These are phyloP conservation scores for Trachelipus rathkii DNA, from an alignment of 1,140 invertebrate species.

Conservation along the genomic window DNA sequence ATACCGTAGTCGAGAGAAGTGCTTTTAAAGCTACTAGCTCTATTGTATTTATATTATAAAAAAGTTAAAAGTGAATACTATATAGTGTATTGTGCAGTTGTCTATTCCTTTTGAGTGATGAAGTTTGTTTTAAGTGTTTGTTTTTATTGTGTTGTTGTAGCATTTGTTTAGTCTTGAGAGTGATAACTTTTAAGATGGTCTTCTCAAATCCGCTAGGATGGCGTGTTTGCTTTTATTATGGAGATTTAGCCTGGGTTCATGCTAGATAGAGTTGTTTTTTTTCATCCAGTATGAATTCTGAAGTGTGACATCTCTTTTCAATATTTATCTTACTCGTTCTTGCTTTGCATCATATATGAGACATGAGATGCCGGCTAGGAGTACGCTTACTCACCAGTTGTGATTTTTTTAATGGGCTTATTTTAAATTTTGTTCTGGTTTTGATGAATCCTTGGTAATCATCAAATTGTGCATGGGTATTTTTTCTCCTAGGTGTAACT, in stretches of 20 bases:
- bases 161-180: too few species aligned
- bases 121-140: too few species aligned
- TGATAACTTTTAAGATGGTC: too few species aligned
- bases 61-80: too few species aligned
- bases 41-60: too few species aligned
- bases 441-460: constrained; percentile 14
- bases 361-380: constrained; percentile 26
- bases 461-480: constrained; percentile 25
- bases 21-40: constrained; percentile 12
- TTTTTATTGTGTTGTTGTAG: too few species aligned
- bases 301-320: too few species aligned
- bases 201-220: background rate
- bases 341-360: background rate
- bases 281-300: constrained; percentile 43
- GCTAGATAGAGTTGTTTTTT: constrained; percentile 36
- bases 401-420: constrained; percentile 21
- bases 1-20: background rate
- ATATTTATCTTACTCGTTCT: too few species aligned
- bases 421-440: constrained; percentile 19
- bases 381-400: constrained; percentile 22
- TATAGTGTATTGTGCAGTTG: too few species aligned
- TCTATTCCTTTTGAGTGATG: too few species aligned
- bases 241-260: constrained; percentile 38
- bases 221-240: constrained; percentile 40
- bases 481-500: constrained; percentile 28